A percentile compares a stretch with the other conserved stretches of the same genome.
phyloP scores from a whole-genome alignment of 2,113 vertebrate genomes.

The Gambusia affinis region DNA sequence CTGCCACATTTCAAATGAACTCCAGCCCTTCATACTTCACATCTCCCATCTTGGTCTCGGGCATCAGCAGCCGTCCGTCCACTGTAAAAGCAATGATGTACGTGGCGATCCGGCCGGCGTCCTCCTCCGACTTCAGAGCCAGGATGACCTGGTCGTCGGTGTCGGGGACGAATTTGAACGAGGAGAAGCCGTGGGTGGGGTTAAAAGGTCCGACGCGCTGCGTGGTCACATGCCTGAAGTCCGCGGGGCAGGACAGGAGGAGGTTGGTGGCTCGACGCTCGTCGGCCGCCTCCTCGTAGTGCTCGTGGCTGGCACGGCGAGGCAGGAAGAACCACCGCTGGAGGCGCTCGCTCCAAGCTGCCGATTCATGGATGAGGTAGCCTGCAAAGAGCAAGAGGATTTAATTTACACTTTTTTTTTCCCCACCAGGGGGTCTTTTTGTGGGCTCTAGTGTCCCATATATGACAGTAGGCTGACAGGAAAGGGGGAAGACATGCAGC shows the following conservation, averaged over 20 bases:
- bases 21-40: conserved; percentile 96
- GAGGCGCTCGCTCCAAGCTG: conserved; percentile 89
- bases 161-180: conserved; percentile 92
- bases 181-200: conserved; percentile 95
- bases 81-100: conserved; percentile 93
- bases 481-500: no score
- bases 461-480: no score
- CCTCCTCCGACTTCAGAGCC: conserved; percentile 93
- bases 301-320: conserved; percentile 88
- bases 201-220: conserved; percentile 77
- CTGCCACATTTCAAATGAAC: conserved; percentile 81
- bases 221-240: conserved; percentile 80
- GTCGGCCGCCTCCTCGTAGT: conserved; percentile 86
- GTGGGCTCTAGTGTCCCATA: no score
- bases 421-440: no score
- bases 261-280: conserved; percentile 90
- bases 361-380: conserved; percentile 95
- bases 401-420: no score
- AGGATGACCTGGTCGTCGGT: conserved; percentile 91
- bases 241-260: conserved; percentile 84
- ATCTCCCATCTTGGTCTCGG: conserved; percentile 87
- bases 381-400: conserved; percentile 69
- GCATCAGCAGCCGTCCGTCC: conserved; percentile 89
- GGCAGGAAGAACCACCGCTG: conserved; percentile 96
- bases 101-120: conserved; percentile 84